A percentile compares a stretch with the other conserved stretches of the same genome.
Evolutionary conservation across 2,888 invertebrate genomes (phyloP).

Genomic region (Nebria salina): DNA sequence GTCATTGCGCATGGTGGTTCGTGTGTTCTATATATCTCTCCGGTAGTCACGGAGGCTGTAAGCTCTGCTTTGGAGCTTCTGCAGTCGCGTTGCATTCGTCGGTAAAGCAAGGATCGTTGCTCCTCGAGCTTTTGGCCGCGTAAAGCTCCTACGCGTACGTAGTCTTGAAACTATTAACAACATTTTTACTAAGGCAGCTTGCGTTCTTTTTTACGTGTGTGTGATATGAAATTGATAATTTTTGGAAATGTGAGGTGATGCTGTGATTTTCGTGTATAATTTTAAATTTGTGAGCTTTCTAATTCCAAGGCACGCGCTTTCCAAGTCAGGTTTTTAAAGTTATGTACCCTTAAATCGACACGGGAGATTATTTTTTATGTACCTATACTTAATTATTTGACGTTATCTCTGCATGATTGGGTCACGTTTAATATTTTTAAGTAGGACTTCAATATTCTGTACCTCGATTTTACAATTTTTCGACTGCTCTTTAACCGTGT

Average conservation of each 20-base stretch:
- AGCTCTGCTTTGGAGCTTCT: slow-evolving; percentile 26
- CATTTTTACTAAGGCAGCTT: not conserved
- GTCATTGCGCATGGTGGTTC: not conserved
- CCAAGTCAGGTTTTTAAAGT: not conserved
- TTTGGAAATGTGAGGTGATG: not conserved
- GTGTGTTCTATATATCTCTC: not conserved
- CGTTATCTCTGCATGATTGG: not conserved
- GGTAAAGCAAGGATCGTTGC: slow-evolving; percentile 29
- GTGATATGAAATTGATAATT: not conserved
- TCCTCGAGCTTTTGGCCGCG: slow-evolving; percentile 11
- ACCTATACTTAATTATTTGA: not conserved
- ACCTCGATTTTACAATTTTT: not conserved
- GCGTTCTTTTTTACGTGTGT: not conserved
- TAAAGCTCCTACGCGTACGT: slow-evolving; percentile 13
- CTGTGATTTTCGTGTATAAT: not conserved
- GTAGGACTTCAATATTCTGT: not conserved
- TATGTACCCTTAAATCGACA: not conserved
- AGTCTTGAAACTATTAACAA: not conserved
- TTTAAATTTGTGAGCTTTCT: not conserved
- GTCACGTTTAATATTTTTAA: not conserved
- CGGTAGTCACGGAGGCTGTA: slow-evolving; percentile 10
- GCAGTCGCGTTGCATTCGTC: slow-evolving; percentile 41
- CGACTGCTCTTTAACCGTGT: too few relatives aligned
- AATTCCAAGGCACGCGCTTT: slow-evolving; percentile 11
- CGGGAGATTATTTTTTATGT: not conserved